These are phyloP conservation scores for Drosophila borealis DNA, from an alignment of 2,888 invertebrate species.

Conservation along the genomic window DNA sequence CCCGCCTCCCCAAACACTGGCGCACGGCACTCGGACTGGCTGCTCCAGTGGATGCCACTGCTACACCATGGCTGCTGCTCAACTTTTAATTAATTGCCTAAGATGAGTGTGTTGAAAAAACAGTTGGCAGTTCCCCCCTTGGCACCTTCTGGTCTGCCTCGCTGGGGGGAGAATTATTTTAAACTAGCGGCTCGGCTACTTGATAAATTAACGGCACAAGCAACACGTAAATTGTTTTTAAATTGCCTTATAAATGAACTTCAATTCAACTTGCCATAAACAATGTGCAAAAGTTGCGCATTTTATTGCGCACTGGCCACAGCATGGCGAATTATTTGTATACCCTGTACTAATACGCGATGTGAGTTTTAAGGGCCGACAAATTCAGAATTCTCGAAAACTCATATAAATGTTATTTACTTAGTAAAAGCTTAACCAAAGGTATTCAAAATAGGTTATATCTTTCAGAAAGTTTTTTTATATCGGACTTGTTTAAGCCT, in stretches of 20 bases:
- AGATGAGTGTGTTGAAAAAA: constrained; percentile 80
- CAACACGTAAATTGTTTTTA: constrained; percentile 80
- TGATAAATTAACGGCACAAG: constrained; percentile 81
- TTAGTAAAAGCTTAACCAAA: too few species aligned
- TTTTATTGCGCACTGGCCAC: constrained; percentile 45
- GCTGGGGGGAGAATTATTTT: constrained; percentile 44
- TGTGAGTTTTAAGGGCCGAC: background rate
- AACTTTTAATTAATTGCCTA: constrained; percentile 78
- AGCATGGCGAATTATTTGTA: constrained; percentile 11
- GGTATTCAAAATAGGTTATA: too few species aligned
- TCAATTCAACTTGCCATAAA: constrained; percentile 70
- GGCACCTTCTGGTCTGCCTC: background rate
- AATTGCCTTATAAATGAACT: constrained; percentile 79
- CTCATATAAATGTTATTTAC: too few species aligned
- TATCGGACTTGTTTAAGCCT: background rate
- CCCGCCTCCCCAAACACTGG: constrained; percentile 59
- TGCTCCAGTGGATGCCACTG: constrained; percentile 19
- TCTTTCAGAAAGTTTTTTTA: too few species aligned
- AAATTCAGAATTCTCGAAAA: too few species aligned
- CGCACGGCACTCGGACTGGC: constrained; percentile 33
- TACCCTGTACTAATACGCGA: constrained; percentile 15
- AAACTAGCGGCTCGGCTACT: constrained; percentile 55
- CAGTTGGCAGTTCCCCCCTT: constrained; percentile 21
- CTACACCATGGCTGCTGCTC: constrained; percentile 38
- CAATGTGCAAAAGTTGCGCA: constrained; percentile 57